phyloP scores from a whole-genome alignment of 2,113 vertebrate species.

The Garra rufa region DNA sequence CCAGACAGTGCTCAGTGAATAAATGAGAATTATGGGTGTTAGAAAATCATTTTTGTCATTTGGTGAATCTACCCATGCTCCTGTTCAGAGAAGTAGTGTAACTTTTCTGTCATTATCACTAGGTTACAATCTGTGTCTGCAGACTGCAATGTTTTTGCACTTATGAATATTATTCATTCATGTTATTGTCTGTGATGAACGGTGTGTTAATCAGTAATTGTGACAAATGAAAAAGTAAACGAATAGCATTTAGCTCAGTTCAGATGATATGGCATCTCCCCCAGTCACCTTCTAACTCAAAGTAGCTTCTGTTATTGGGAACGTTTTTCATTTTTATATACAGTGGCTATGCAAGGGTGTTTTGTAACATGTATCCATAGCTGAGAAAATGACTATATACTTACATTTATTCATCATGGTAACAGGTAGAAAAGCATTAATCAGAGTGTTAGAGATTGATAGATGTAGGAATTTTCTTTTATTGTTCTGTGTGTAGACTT shows the following conservation, averaged over 20 bases:
- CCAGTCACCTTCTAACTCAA: not conserved
- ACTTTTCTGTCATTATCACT: not conserved
- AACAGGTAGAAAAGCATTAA: conserved; percentile 1
- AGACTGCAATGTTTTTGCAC: conserved; percentile 44
- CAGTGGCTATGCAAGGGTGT: conserved; percentile 43
- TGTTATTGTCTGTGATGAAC: conserved; percentile 33
- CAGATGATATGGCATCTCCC: not conserved
- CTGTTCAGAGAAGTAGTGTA: not conserved
- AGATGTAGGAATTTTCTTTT: conserved; percentile 12
- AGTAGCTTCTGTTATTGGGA: conserved; percentile 11
- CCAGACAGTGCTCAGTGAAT: conserved; percentile 5
- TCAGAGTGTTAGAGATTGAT: not conserved
- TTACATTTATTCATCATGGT: conserved; percentile 15
- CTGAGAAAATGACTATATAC: not conserved
- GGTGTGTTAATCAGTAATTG: conserved; percentile 23
- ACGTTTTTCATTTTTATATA: conserved; percentile 29
- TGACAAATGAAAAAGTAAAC: conserved; percentile 24
- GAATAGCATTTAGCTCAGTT: conserved; percentile 1
- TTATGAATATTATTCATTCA: conserved; percentile 26
- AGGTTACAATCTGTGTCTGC: conserved; percentile 18
- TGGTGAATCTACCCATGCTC: not conserved
- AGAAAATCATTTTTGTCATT: not conserved
- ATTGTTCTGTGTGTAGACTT: conserved; percentile 21
- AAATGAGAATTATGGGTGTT: not conserved
- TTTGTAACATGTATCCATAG: conserved; percentile 24